Evolutionary conservation across 2,113 vertebrate species (phyloP).

Genomic region (Tupaia chinensis): DNA sequence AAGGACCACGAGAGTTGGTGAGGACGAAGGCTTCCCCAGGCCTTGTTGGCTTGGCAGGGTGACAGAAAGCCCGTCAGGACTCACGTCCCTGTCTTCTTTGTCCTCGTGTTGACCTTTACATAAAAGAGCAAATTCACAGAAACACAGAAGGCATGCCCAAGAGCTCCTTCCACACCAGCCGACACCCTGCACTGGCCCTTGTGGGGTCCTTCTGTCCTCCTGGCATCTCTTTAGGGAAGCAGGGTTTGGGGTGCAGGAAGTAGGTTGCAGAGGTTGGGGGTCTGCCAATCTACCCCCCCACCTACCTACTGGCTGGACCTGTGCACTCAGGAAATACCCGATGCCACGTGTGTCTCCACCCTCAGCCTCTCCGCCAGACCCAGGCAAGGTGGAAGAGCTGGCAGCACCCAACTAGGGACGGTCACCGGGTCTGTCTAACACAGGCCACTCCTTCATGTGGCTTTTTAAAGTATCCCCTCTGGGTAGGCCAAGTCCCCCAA

Average conservation of each 20-base stretch:
- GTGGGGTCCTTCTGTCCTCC: neutral
- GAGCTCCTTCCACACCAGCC: neutral
- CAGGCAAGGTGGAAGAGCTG: neutral
- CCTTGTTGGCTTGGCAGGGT: neutral
- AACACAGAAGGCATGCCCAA: rapidly evolving
- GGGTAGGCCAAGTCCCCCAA: rapidly evolving
- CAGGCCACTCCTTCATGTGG: neutral
- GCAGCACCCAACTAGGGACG: neutral
- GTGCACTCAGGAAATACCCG: rapidly evolving
- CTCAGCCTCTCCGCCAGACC: neutral
- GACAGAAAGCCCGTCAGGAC: neutral
- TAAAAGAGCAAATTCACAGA: neutral
- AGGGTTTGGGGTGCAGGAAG: neutral
- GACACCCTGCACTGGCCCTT: neutral
- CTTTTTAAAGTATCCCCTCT: neutral
- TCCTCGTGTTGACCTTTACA: neutral
- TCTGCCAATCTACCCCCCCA: neutral
- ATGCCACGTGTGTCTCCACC: neutral
- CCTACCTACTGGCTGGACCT: neutral
- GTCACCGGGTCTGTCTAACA: neutral
- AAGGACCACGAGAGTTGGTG: neutral
- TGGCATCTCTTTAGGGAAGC: neutral
- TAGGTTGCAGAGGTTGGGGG: neutral
- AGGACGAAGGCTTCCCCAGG: neutral
- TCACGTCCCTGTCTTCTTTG: neutral